A percentile compares a stretch with the other conserved stretches of the same genome.
These are phyloP conservation scores for Phyto melanocephala DNA, from an alignment of 2,888 invertebrate species.

Conservation along the genomic window DNA sequence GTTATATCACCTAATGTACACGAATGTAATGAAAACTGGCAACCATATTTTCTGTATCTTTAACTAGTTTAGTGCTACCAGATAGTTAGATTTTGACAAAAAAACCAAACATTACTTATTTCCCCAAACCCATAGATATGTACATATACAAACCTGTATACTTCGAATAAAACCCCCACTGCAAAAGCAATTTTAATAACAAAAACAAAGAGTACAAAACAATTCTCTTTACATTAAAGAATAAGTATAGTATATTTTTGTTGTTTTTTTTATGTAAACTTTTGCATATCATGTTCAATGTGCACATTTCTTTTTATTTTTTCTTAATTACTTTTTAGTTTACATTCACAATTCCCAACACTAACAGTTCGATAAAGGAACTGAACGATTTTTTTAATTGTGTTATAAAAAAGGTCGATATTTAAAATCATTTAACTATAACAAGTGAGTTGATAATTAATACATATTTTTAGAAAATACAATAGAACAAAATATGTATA, in stretches of 20 bases:
- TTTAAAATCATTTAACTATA: background rate
- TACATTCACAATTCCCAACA: slow-evolving; percentile 23
- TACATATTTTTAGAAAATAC: background rate
- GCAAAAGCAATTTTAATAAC: background rate
- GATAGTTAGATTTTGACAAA: no score
- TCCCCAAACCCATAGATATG: background rate
- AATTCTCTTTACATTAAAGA: background rate
- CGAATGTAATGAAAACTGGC: no score
- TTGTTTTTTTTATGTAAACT: background rate
- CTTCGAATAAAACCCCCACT: background rate
- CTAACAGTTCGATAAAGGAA: background rate
- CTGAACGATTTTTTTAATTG: background rate
- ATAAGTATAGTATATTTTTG: background rate
- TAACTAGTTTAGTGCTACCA: no score
- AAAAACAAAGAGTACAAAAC: background rate
- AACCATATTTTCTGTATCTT: no score
- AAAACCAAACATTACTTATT: background rate
- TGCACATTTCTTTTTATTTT: slow-evolving; percentile 27
- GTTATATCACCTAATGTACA: no score
- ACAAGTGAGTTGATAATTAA: background rate
- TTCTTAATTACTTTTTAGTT: slow-evolving; percentile 42
- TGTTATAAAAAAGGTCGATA: background rate
- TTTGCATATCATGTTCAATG: slow-evolving; percentile 54
- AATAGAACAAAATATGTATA: background rate
- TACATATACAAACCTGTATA: background rate